Base-by-base conservation (phyloP, 2,113 vertebrate genomes). In the Lynx canadensis region DNA sequence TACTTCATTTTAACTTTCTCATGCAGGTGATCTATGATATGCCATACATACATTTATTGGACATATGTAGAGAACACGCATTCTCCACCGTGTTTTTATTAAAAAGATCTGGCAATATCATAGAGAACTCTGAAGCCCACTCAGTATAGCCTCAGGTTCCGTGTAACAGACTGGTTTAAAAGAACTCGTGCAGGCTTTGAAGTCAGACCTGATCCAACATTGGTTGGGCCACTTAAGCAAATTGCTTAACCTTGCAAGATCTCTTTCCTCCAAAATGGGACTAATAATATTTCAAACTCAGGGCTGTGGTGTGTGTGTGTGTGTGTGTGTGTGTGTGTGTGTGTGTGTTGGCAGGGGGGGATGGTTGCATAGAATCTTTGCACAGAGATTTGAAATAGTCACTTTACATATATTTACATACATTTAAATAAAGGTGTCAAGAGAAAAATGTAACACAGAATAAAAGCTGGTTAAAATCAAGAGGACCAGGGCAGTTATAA, bases 381-480 rank as follows among this genome's bases (percentile, higher is more conserved):
- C 36, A 19, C 15, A 25, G 36, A 88, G 48, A 33, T 66, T 69
- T 36, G 29, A 45, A 50, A 9, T 41, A 21, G 36, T 63, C 55
- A 93, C 63, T 95, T 97, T 97, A 57, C 87, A 94, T 94, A 87
- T 82, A 95, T 97, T 97, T 98, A 80, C 97, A 97, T 95, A 55
- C 3, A 91, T 94, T 97, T 95, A 89, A 88, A 97, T 93, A 90
- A 84, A 94, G 6, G 11, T 65, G 33, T 94, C 92, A 92, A 92
- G 80, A 92, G 78, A 82, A 94, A 93, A 97, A 81, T 74, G 21
- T 73, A 96, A 57, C 89, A 69, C 19, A 83, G 63, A 97, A 79
- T 80, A 63, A 93, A 95, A 89, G 84, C 60, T 80, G 85, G 50
- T 91, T 97, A 90, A 91, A 81, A 65, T 90, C 76, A 21, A 52